A percentile compares a stretch with the other conserved stretches of the same genome.
Evolutionary conservation across 2,888 invertebrate genomes (phyloP).

Genomic region (Nemurella pictetii): DNA sequence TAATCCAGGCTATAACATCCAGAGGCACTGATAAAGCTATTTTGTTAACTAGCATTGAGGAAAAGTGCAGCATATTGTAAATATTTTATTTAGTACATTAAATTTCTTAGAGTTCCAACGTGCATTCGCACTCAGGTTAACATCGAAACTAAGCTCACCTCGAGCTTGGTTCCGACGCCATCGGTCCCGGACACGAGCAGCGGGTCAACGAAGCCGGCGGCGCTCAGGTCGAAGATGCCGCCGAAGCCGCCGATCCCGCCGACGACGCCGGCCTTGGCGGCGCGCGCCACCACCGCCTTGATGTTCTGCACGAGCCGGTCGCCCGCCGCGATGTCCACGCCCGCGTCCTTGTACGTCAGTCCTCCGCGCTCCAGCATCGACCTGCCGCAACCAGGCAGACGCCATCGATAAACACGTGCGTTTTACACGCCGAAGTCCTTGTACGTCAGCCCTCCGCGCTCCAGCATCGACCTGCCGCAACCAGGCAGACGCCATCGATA

Average conservation of each 20-base stretch:
- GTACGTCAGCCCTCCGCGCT: conserved; percentile 75
- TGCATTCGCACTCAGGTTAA: too few relatives aligned
- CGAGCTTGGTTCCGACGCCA: conserved; percentile 96
- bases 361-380: conserved; percentile 62
- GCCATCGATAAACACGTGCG: too few relatives aligned
- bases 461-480: conserved; percentile 56
- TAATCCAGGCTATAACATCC: too few relatives aligned
- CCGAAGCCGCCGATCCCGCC: conserved; percentile 92
- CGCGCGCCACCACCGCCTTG: conserved; percentile 78
- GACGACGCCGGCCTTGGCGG: conserved; percentile 75
- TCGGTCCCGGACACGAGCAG: conserved; percentile 92
- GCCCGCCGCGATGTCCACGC: conserved; percentile 93
- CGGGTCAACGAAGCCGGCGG: conserved; percentile 76
- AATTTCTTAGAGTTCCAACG: too few relatives aligned
- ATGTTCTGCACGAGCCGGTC: conserved; percentile 81
- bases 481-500: too few relatives aligned
- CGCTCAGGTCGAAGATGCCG: conserved; percentile 84
- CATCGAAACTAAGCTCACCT: too few relatives aligned
- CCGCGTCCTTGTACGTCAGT: conserved; percentile 85
- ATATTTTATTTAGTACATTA: too few relatives aligned
- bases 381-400: conserved; percentile 47
- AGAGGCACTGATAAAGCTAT: too few relatives aligned
- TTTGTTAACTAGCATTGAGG: too few relatives aligned
- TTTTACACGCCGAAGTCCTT: conserved; percentile 84
- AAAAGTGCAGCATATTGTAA: too few relatives aligned